phyloP scores from a whole-genome alignment of 92 coral and sea anemone genomes.

The Diadumene lineata region DNA sequence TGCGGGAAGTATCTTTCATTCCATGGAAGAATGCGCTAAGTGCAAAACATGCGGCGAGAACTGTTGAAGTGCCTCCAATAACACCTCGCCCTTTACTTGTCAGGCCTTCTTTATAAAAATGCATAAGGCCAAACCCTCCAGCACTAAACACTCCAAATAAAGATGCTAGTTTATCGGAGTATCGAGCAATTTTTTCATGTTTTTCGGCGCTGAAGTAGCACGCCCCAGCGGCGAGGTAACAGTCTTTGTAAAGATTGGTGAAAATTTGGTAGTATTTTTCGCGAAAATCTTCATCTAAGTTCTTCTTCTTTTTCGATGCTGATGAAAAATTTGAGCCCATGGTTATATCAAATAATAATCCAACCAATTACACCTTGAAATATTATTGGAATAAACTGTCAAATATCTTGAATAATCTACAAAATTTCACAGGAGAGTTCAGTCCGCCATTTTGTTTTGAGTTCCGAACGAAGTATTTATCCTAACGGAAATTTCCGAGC shows the following conservation, averaged over 20 bases:
- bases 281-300: constrained; percentile 26
- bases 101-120: constrained; percentile 39
- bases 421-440: background rate
- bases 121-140: constrained; percentile 48
- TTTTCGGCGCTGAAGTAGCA: constrained; percentile 43
- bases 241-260: constrained; percentile 35
- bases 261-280: constrained; percentile 32
- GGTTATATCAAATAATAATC: background rate
- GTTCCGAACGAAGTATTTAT: constrained; percentile 1
- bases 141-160: constrained; percentile 42
- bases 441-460: constrained; percentile 14
- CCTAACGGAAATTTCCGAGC: background rate
- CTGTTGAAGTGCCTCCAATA: constrained; percentile 28
- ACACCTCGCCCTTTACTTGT: constrained; percentile 26
- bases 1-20: constrained; percentile 28
- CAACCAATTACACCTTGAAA: background rate
- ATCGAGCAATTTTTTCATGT: constrained; percentile 37
- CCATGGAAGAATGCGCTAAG: constrained; percentile 38
- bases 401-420: background rate
- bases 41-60: constrained; percentile 45
- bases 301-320: constrained; percentile 10
- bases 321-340: constrained; percentile 29
- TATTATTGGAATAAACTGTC: background rate
- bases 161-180: constrained; percentile 10
- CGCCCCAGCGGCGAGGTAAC: constrained; percentile 29